Evolutionary conservation across 2,797 vertebrate species (phyloP).

Genomic region (Masticophis lateralis): DNA sequence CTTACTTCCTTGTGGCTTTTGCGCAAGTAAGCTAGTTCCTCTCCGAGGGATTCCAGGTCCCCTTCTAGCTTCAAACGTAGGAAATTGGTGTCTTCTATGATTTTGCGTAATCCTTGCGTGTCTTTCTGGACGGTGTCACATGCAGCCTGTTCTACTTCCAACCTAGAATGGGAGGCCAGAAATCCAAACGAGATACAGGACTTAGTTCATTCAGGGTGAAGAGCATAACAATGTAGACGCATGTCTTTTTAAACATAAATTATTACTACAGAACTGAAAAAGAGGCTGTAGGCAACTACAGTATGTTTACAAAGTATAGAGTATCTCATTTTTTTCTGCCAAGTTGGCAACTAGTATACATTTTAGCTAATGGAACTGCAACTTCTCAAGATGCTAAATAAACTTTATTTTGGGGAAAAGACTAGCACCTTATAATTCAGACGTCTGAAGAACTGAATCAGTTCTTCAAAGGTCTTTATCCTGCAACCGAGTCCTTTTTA

Average conservation of each 20-base stretch:
- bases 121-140: conserved; percentile 74
- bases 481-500: not conserved
- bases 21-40: conserved; percentile 73
- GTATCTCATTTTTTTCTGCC: not conserved
- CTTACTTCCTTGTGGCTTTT: conserved; percentile 78
- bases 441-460: not conserved
- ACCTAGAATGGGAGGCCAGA: conserved; percentile 57
- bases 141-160: conserved; percentile 70
- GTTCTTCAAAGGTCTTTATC: not conserved
- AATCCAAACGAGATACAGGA: not conserved
- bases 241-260: not conserved
- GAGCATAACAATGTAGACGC: not conserved
- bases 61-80: conserved; percentile 68
- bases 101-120: conserved; percentile 68
- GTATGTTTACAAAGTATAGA: not conserved
- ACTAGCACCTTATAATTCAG: not conserved
- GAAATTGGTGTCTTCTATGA: conserved; percentile 73
- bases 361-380: not conserved
- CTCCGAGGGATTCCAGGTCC: conserved; percentile 72
- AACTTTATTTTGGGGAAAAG: not conserved
- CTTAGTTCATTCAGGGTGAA: not conserved
- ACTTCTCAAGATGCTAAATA: not conserved
- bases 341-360: not conserved
- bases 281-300: not conserved
- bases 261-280: not conserved